phyloP scores from a whole-genome alignment of 2,888 invertebrate species.

The Uropetala carovei region DNA sequence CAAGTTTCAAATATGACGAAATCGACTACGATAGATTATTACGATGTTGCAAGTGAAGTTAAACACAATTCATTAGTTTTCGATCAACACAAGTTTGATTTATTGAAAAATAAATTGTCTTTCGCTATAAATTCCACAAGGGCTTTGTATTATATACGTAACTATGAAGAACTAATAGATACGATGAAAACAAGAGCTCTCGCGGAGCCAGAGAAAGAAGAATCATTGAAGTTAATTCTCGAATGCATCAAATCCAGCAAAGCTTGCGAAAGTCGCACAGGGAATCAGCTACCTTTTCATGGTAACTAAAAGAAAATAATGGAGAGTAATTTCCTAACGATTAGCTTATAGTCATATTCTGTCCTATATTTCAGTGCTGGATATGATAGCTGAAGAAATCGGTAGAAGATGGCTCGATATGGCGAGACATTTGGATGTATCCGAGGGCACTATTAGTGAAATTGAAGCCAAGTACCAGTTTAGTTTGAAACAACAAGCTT shows the following conservation, averaged over 20 bases:
- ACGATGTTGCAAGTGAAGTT: not conserved
- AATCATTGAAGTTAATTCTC: not conserved
- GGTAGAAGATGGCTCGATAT: slow-evolving; percentile 72
- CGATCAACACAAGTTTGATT: not conserved
- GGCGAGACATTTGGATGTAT: slow-evolving; percentile 71
- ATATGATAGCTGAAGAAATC: slow-evolving; percentile 69
- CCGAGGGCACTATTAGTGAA: slow-evolving; percentile 72
- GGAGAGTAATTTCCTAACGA: too few relatives aligned
- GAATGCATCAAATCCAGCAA: not conserved
- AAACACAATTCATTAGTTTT: not conserved
- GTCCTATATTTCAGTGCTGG: slow-evolving; percentile 49
- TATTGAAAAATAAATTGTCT: not conserved
- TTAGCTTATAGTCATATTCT: not conserved
- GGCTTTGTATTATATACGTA: not conserved
- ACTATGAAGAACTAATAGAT: not conserved
- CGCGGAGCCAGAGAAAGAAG: not conserved
- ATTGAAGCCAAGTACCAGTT: slow-evolving; percentile 69
- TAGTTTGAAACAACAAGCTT: slow-evolving; percentile 66
- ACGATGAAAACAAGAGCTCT: not conserved
- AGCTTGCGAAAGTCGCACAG: not conserved
- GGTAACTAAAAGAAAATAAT: not conserved
- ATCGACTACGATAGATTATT: not conserved
- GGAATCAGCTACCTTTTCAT: not conserved
- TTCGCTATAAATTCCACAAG: not conserved
- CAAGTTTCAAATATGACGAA: slow-evolving; percentile 1